Base-by-base conservation (phyloP, 1,140 invertebrate genomes). In the Drosophila prosaltans region DNA sequence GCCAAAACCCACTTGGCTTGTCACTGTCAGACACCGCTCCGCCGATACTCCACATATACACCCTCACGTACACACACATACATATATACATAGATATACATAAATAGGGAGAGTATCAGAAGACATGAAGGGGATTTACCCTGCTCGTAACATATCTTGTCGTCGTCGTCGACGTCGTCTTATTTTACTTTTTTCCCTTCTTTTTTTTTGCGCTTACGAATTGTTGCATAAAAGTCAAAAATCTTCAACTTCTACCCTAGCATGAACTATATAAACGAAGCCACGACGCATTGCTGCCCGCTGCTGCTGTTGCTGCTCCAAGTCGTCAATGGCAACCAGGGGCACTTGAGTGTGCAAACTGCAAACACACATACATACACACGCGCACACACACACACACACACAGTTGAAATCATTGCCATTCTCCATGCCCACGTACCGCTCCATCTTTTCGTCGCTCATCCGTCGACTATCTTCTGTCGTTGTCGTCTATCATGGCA, bases 171-270 rank as follows among this genome's bases (percentile, higher is more conserved):
- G 62, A 63, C 74, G 62, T 59, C 73, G 48, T 72, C 4, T 36
- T 6, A 5, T 36, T 36, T 36, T 36, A 3, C 28, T 36, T 36
- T 36, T 36, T 36, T 7, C 2, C 2, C 6, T 36, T 36, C 2
- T 36, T 48, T 48, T 48, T 45, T 45, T 81, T 81, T 78, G 74
- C 79, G 83, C 80, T 66, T 68, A 74, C 77, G 84, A 88, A 88
- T 88, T 89, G 84, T 89, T 88, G 85, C 84, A 89, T 89, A 81
- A 89, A 89, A 89, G 84, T 89, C 84, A 89, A 79, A 88, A 89
- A 89, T 89, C 84, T 90, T 89, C 78, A 81, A 84, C 84, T 89
- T 81, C 57, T 39, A 39, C 57, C 45, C 72, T 72, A 89, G 80
- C 78, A 76, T 75, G 72, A 84, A 90, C 84, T 89, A 74, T 67